Evolutionary conservation across 1,140 invertebrate genomes (phyloP), one percentile per base, ranked within the genome.

Genomic region (Drosophila seguyi): DNA sequence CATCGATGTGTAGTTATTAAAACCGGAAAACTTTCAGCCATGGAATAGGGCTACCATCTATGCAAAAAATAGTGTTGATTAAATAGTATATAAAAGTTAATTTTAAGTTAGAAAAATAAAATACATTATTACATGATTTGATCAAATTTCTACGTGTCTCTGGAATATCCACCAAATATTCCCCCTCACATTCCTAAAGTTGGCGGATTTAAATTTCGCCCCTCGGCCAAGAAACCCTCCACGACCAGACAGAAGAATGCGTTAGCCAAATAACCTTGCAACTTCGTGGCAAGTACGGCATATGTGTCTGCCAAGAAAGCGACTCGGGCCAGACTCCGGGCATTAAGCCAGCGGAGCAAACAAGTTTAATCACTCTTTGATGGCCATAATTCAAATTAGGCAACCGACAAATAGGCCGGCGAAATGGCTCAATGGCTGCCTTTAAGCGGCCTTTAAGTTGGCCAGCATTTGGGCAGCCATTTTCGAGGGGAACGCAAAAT

Each of bases 371-470:
- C 78, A 88, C 85, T 81, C 80, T 90, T 85, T 88, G 85, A 88
- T 81, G 73, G 71, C 78, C 78, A 90, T 90, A 90, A 90, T 81
- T 90, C 85, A 90, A 90, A 90, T 90, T 90, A 90, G 85, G 60
- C 53, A 53, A 76, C 69, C 84, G 74, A 73, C 86, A 90, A 90
- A 90, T 90, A 81, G 84, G 84, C 71, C 48, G 66, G 55, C 47
- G 58, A 55, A 61, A 62, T 22, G 52, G 52, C 20, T 55, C 20
- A 38, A 55, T 60, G 53, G 47, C 45, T 39, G 78, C 60, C 75
- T 85, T 90, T 34, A 90, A 85, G 78, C 81, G 59, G 27, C 42
- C 81, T 90, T 88, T 81, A 88, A 88, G 74, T 61, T 85, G 50
- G 60, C 65, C 80, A 63, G 75, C 57, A 79, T 67, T 75, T 71